Evolutionary conservation across 2,797 vertebrate species (phyloP), one percentile per base, ranked within the genome.

Genomic region (Yasuhikotakia modesta): DNA sequence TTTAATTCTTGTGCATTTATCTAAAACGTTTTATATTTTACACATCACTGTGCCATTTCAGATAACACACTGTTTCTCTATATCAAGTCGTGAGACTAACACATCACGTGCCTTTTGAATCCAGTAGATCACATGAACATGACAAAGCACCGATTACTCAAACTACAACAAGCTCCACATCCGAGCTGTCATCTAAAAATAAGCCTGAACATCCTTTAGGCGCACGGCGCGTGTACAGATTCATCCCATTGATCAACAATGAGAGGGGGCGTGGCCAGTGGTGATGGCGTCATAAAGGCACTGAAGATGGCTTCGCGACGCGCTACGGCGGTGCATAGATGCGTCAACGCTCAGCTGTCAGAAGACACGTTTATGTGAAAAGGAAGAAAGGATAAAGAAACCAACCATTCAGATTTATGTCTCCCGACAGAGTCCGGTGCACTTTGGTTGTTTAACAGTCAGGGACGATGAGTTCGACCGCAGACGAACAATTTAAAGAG

Each of bases 401-500:
- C 45, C 53, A 61, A 65, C 55, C 35, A 12, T 73, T 24, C 30
- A 50, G 70, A 46, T 53, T 69, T 64, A 67, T 66, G 60, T 7
- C 7, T 61, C 50, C 48, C 43, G 66, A 7, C 67, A n/a, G 63
- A 68, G 55, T 64, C 57, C 65, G 72, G 72, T 64, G 75, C 50
- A 61, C 55, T 53, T 64, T 14, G 70, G 46, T 43, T 55, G 63
- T 50, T 64, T 66, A 63, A 48, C 73, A 53, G 32, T 35, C 68
- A 2, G 60, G 74, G 81, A 88, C 86, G 75, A 94, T 94, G 93
- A 92, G 90, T 85, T 91, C 92, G 71, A 76, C 87, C 79, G 86
- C 95, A 8, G 94, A 93, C 83, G 93, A 95, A 81, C 94, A 95
- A 24, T 88, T 91, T 85, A 97, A 96, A 89, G 95, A 98, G 84